Base-by-base conservation (phyloP, 2,797 vertebrate genomes). In the Hydrolagus colliei region DNA sequence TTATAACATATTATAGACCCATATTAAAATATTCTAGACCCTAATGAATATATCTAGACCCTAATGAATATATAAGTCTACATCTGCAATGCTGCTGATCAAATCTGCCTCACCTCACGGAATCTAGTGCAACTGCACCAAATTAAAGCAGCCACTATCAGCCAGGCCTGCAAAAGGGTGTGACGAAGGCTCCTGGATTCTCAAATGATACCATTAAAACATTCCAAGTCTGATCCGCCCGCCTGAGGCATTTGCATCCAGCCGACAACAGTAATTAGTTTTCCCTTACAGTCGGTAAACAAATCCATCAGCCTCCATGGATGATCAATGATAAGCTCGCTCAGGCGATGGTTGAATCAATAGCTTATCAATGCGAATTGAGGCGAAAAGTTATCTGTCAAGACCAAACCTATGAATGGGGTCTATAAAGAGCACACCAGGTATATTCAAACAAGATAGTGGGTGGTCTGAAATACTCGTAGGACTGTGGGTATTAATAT, bases 361-460 rank as follows among this genome's bases (percentile, higher is more conserved):
- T 84, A 84, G 67, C 52, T 84, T 84, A 84, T 71, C 65, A 84
- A 84, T 71, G 65, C 35, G 65, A 2, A 84, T 71, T 82, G 27
- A 68, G 65, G 11, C 63, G 41, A 16, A 71, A 67, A 65, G 76
- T 79, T 79, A 80, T 80, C 78, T 80, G 67, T 80, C 78, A 27
- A 84, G 32, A 41, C 14, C 41, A 10, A 14, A 27, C 27, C 63
- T 41, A 84, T 68, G 20, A 67, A 84, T 71, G 27, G 35, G 63
- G 9, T 68, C 35, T 3, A 3, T 41, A 68, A 41, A 84, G 16
- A 71, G 79, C 16, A 20, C 52, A 18, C 16, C 71, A 11, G 62
- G 12, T 68, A 68, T n/a, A 16, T 12, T 10, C 18, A 71, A 84
- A 11, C 16, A 84, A 67, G 65, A 10, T n/a, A 84, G 65, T 68